phyloP scores from a whole-genome alignment of 1,140 invertebrate species.

The Heliconius nattereri region DNA sequence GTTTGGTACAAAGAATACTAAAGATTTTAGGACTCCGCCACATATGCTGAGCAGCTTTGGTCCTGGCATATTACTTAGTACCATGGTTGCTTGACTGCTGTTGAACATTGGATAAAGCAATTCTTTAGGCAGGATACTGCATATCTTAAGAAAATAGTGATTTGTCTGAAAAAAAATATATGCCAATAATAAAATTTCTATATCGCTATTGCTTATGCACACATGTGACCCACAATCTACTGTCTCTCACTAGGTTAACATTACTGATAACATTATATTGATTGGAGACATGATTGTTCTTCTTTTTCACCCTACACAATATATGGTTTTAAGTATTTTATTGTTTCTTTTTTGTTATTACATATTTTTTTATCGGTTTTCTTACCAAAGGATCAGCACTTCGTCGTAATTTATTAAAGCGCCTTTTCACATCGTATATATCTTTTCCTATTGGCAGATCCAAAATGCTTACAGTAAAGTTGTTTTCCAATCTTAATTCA shows the following conservation, averaged over 20 bases:
- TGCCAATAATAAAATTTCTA: background rate
- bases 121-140: constrained; percentile 61
- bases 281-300: background rate
- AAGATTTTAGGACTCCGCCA: constrained; percentile 61
- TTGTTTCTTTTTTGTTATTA: background rate
- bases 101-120: constrained; percentile 58
- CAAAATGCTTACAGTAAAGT: constrained; percentile 61
- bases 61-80: constrained; percentile 74
- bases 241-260: too few relatives aligned
- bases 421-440: constrained; percentile 43
- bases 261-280: too few relatives aligned
- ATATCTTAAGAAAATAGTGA: constrained; percentile 68
- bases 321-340: background rate
- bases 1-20: constrained; percentile 76
- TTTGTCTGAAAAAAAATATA: constrained; percentile 59
- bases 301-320: background rate
- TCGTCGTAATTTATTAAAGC: constrained; percentile 45
- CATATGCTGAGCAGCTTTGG: constrained; percentile 59
- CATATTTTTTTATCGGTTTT: background rate
- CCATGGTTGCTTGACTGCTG: constrained; percentile 69
- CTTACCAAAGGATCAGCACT: constrained; percentile 62
- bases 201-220: background rate
- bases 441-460: constrained; percentile 51
- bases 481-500: constrained; percentile 49
- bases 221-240: too few relatives aligned